Conservation (phyloP, 2,797 vertebrate species). For the Sebastes iracundus region DNA sequence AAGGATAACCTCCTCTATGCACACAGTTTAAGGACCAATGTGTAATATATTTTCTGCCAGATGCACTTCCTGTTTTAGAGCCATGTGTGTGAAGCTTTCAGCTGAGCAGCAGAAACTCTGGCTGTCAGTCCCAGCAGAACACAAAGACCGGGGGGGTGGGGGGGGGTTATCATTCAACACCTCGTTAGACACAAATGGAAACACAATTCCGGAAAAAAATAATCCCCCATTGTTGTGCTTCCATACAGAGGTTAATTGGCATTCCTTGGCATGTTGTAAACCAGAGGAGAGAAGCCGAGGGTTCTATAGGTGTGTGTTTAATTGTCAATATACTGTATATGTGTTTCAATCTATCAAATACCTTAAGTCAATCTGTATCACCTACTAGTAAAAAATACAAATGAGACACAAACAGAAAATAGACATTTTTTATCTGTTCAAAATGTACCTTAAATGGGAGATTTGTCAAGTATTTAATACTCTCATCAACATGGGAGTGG, state of each 20-base stretch:
- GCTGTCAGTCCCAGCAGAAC: conserved; percentile 12
- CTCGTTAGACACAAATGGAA: conserved; percentile 50
- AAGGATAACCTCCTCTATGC: background rate
- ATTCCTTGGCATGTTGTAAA: conserved; percentile 4
- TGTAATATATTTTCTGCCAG: background rate
- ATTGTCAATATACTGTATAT: background rate
- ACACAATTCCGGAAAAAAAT: conserved; percentile 26
- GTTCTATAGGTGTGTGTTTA: background rate
- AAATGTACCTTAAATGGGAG: no score
- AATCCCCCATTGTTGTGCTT: conserved; percentile 19
- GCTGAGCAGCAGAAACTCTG: conserved; percentile 8
- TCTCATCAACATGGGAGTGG: no score
- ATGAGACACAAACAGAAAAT: background rate
- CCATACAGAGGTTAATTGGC: background rate
- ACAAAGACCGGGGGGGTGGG: conserved; percentile 27
- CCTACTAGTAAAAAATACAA: background rate
- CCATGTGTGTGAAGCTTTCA: background rate
- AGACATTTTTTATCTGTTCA: no score
- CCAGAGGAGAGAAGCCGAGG: background rate
- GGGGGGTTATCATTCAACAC: conserved; percentile 42
- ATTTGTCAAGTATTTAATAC: no score
- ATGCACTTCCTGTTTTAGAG: conserved; percentile 27
- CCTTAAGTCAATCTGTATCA: background rate
- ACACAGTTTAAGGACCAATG: background rate
- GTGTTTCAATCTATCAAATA: background rate